Conservation (phyloP, 2,113 vertebrate species). For the Cyanoliseus patagonus region DNA sequence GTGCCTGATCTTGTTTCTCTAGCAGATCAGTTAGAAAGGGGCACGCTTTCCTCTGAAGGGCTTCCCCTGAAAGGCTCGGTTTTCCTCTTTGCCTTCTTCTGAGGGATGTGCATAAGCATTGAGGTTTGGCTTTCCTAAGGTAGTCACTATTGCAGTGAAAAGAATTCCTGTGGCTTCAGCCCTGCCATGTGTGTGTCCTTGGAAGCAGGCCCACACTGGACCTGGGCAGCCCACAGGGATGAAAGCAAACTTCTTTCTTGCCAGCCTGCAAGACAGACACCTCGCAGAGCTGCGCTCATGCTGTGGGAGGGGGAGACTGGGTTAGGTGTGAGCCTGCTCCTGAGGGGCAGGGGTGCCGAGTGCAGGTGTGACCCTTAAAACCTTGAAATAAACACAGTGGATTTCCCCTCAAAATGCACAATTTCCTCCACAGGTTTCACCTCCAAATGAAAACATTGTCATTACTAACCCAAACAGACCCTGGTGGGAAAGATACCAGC, state of each 20-base stretch:
- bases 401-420: not conserved
- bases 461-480: constrained; percentile 82
- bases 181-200: fast-evolving
- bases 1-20: not conserved
- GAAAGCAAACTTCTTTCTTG: not conserved
- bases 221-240: not conserved
- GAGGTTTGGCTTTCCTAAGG: not conserved
- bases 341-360: not conserved
- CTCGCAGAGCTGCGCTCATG: not conserved
- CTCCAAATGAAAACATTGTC: constrained; percentile 86
- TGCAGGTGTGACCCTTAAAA: not conserved
- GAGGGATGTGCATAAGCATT: not conserved
- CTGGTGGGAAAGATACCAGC: constrained; percentile 96
- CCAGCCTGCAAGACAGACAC: too few relatives aligned
- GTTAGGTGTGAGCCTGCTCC: not conserved
- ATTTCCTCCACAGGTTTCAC: constrained; percentile 82
- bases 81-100: not conserved
- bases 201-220: not conserved
- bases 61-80: not conserved
- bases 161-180: not conserved
- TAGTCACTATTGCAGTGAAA: not conserved
- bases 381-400: not conserved
- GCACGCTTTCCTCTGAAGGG: not conserved
- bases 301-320: not conserved
- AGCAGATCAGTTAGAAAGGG: not conserved